These are phyloP conservation scores for Podarcis siculus DNA, from an alignment of 2,797 vertebrate genomes.

Conservation along the genomic window DNA sequence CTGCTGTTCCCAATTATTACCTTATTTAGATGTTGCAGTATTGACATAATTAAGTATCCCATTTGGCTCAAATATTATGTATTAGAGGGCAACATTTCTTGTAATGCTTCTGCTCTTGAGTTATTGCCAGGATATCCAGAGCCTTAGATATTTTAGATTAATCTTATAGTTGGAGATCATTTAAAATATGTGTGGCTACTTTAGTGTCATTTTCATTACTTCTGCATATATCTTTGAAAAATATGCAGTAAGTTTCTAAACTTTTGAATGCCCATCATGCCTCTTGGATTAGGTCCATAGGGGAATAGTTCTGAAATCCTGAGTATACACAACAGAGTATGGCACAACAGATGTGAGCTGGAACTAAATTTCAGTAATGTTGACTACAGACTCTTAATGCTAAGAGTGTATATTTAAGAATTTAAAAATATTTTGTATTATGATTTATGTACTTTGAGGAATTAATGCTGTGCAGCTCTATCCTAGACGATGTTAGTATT, in stretches of 20 bases:
- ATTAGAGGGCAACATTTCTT: background rate
- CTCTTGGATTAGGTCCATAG: constrained; percentile 1
- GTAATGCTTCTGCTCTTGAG: background rate
- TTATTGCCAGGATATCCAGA: background rate
- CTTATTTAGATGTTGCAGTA: background rate
- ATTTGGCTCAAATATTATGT: background rate
- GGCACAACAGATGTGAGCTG: background rate
- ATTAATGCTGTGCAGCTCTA: background rate
- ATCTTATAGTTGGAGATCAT: background rate
- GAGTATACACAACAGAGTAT: background rate
- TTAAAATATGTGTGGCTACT: background rate
- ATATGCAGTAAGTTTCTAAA: background rate
- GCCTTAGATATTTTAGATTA: background rate
- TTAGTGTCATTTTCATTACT: background rate
- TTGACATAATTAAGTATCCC: background rate
- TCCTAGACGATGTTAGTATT: background rate
- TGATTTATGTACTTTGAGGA: background rate
- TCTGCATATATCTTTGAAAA: constrained; percentile 7
- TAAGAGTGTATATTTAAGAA: background rate
- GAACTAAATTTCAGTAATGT: background rate
- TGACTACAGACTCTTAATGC: background rate
- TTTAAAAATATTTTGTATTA: background rate
- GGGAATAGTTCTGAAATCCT: constrained; percentile 1
- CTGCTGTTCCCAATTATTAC: background rate
- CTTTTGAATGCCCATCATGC: background rate